phyloP scores from a whole-genome alignment of 2,888 invertebrate species.

The Agrotis clavis region DNA sequence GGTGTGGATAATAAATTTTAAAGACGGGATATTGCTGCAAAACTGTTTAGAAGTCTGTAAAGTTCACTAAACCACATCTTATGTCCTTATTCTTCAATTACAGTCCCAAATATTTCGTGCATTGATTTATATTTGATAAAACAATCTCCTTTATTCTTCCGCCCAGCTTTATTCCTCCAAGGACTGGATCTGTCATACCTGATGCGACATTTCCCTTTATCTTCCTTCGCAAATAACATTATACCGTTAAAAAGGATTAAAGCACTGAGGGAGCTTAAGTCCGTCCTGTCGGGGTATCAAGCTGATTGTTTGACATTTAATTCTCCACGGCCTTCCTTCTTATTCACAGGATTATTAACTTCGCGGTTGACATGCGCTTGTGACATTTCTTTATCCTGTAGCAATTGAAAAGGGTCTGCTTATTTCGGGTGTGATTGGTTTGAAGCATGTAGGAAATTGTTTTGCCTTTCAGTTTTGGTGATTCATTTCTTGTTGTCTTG shows the following conservation, averaged over 20 bases:
- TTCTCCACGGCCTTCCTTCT: slow-evolving; percentile 63
- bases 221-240: slow-evolving; percentile 58
- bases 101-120: not conserved
- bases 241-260: slow-evolving; percentile 69
- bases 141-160: slow-evolving; percentile 24
- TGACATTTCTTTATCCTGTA: slow-evolving; percentile 43
- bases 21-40: not conserved
- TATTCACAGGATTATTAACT: slow-evolving; percentile 56
- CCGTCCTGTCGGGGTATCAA: slow-evolving; percentile 34
- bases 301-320: slow-evolving; percentile 67
- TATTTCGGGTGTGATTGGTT: slow-evolving; percentile 31
- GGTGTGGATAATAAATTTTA: slow-evolving; percentile 3
- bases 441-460: slow-evolving; percentile 2
- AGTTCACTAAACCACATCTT: not conserved
- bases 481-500: not conserved
- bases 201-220: slow-evolving; percentile 46
- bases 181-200: slow-evolving; percentile 43
- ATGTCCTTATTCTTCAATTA: not conserved
- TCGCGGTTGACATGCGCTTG: slow-evolving; percentile 44
- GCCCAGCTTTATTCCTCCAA: slow-evolving; percentile 26
- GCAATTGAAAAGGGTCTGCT: slow-evolving; percentile 33
- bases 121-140: slow-evolving; percentile 35
- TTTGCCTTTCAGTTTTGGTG: not conserved
- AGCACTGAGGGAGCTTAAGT: slow-evolving; percentile 57
- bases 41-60: not conserved